Percentiles rank a stretch among this genome's conserved stretches.
These are phyloP conservation scores for Eristalis tenax DNA, from an alignment of 2,888 invertebrate species.

Conservation along the genomic window DNA sequence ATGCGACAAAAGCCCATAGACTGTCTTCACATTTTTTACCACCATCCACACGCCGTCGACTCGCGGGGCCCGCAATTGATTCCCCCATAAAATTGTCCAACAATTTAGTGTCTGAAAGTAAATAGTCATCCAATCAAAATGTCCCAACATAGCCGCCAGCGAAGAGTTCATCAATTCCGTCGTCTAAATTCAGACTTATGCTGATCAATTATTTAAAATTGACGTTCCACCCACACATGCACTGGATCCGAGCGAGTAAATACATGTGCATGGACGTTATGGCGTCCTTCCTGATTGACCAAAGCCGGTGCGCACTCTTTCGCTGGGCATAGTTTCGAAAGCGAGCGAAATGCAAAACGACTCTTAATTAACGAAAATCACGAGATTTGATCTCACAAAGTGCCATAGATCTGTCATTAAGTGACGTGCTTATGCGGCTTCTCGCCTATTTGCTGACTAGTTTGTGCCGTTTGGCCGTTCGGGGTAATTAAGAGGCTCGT, in stretches of 20 bases:
- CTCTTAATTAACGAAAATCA: constrained; percentile 13
- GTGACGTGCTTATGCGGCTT: constrained; percentile 1
- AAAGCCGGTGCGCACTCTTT: not conserved
- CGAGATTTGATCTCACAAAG: constrained; percentile 19
- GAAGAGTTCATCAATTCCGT: not conserved
- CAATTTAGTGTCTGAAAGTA: not conserved
- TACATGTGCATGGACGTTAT: not conserved
- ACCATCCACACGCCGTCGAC: not conserved
- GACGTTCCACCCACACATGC: not conserved
- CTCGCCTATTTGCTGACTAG: not conserved
- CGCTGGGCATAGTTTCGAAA: not conserved
- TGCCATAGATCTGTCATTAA: constrained; percentile 11
- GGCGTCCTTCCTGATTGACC: not conserved
- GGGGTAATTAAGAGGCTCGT: constrained; percentile 1
- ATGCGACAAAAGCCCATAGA: not conserved
- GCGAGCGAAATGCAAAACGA: constrained; percentile 5
- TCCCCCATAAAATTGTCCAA: not conserved
- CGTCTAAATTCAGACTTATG: not conserved
- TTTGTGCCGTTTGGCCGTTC: constrained; percentile 6
- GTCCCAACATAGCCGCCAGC: not conserved
- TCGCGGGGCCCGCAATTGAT: not conserved
- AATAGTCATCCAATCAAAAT: constrained; percentile 1
- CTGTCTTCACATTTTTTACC: not conserved
- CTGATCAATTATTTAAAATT: not conserved
- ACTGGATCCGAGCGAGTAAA: not conserved